These are phyloP conservation scores for Stomatorhinus walkeri DNA, from an alignment of 2,797 vertebrate species.

Conservation along the genomic window DNA sequence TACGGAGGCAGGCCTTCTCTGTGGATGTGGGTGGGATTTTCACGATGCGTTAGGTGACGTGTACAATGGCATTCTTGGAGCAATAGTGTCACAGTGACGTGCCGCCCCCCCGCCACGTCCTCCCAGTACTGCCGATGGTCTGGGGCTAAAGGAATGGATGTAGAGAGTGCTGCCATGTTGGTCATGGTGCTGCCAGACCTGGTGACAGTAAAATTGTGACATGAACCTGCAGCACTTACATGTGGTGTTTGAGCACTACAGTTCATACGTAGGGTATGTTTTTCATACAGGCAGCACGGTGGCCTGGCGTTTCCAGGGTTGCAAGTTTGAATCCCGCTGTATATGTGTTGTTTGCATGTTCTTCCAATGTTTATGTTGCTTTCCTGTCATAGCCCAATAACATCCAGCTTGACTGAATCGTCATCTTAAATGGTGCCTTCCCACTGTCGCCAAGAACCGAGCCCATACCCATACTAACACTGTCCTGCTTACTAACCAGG, in stretches of 20 bases:
- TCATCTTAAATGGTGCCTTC: neutral
- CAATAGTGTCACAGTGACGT: slow-evolving; percentile 53
- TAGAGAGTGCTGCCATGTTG: slow-evolving; percentile 57
- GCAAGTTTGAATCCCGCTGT: neutral
- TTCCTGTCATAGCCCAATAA: neutral
- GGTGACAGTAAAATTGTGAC: slow-evolving; percentile 17
- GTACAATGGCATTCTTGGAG: slow-evolving; percentile 34
- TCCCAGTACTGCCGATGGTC: slow-evolving; percentile 51
- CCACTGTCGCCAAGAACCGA: neutral
- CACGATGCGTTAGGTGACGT: slow-evolving; percentile 32
- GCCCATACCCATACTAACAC: neutral
- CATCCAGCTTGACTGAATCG: neutral
- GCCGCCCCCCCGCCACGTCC: slow-evolving; percentile 45
- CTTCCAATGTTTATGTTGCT: neutral
- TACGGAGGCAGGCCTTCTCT: slow-evolving; percentile 22
- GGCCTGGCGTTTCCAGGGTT: neutral
- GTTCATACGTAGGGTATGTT: neutral
- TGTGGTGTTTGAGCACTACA: neutral
- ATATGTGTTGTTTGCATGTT: neutral
- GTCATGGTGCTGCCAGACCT: slow-evolving; percentile 36
- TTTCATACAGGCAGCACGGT: neutral
- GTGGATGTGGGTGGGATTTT: slow-evolving; percentile 33
- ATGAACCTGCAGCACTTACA: slow-evolving; percentile 10
- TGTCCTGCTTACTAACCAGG: neutral
- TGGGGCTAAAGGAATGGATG: slow-evolving; percentile 58